Evolutionary conservation across 2,113 vertebrate genomes (phyloP).

Genomic region (Sinocyclocheilus anophthalmus): DNA sequence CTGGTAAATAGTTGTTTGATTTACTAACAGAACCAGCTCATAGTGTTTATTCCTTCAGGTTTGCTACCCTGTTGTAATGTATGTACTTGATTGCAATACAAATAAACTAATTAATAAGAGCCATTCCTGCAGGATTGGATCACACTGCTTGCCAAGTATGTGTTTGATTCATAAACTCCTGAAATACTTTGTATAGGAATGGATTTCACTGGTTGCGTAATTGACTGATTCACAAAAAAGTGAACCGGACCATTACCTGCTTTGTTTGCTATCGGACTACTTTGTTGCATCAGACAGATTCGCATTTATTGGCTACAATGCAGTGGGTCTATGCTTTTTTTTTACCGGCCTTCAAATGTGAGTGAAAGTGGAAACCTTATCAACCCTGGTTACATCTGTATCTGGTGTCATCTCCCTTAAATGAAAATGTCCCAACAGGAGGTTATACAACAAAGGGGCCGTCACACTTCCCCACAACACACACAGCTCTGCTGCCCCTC

Average conservation of each 20-base stretch:
- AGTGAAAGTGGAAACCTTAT: not conserved
- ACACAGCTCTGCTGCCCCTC: not conserved
- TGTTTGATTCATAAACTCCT: not conserved
- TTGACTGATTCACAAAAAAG: no score
- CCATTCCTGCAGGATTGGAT: not conserved
- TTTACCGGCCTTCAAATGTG: not conserved
- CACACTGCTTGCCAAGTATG: not conserved
- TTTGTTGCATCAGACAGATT: not conserved
- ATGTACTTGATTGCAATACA: no score
- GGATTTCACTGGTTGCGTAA: not conserved
- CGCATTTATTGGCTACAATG: not conserved
- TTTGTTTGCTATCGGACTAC: no score
- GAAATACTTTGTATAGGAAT: not conserved
- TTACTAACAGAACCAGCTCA: no score
- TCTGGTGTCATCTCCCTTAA: not conserved
- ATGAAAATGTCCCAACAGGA: not conserved
- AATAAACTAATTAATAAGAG: no score
- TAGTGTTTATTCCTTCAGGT: not conserved
- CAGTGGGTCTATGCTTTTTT: not conserved
- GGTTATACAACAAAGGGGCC: not conserved
- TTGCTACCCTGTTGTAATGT: not conserved
- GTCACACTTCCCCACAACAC: not conserved
- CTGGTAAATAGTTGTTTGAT: no score
- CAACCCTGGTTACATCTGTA: not conserved
- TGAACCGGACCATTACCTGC: no score